A percentile compares a stretch with the other conserved stretches of the same genome.
phyloP scores from a whole-genome alignment of 2,113 vertebrate species.

The Cavia porcellus region DNA sequence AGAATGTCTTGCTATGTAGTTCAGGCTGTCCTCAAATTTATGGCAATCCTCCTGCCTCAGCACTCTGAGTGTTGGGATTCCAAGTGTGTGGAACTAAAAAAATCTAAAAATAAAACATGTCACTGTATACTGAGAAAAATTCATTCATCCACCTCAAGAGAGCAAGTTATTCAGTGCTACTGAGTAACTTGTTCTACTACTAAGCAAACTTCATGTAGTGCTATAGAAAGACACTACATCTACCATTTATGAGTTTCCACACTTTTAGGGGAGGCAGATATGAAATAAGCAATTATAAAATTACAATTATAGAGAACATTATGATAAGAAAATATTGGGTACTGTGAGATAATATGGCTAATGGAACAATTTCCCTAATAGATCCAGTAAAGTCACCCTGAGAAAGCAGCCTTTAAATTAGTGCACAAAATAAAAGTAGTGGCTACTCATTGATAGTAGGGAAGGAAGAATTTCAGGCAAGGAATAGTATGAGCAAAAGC shows the following conservation, averaged over 20 bases:
- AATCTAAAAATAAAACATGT: neutral
- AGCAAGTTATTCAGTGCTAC: neutral
- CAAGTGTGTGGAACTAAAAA: neutral
- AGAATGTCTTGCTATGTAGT: neutral
- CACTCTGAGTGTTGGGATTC: neutral
- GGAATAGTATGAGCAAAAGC: neutral
- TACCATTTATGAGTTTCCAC: neutral
- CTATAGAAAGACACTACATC: neutral
- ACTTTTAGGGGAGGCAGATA: neutral
- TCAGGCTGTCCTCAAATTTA: neutral
- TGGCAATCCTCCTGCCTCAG: neutral
- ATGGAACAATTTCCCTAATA: neutral
- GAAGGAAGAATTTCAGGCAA: neutral
- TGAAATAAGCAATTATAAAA: neutral
- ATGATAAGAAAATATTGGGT: neutral
- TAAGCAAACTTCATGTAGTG: neutral
- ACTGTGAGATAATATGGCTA: neutral
- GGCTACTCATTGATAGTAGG: neutral
- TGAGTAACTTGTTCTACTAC: neutral
- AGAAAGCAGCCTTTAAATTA: neutral
- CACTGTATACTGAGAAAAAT: neutral
- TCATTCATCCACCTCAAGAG: neutral
- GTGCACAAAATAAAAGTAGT: neutral
- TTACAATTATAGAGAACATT: neutral
- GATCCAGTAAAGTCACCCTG: neutral